Evolutionary conservation across 2,888 invertebrate genomes (phyloP), one percentile per base, ranked within the genome.

Genomic region (Cecidostiba fungosa): DNA sequence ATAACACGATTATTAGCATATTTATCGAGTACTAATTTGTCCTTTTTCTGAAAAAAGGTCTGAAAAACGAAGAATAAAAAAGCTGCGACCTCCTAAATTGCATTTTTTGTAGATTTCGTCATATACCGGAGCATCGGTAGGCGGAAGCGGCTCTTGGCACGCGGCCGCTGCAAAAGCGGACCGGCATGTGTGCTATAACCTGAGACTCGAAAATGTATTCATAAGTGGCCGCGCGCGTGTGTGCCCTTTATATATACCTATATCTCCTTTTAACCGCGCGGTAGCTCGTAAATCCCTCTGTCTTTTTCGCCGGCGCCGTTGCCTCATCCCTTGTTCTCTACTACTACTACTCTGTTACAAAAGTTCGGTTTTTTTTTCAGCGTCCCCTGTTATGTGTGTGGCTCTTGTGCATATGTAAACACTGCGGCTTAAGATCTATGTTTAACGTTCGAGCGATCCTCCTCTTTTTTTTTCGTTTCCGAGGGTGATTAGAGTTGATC

Each of bases 161-260:
- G 72, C 16, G 19, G 3, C n/a, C 36, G 32, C n/a, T 72, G 16
- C 23, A 29, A 26, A 26, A 26, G 14, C 26, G 19, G 19, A 50
- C 39, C 6, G 50, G 29, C 14, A 43, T 54, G 62, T 32, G 73
- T 59, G 74, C 73, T n/a, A 32, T 59, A 66, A 74, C 73, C 72
- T 36, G 72, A 43, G 62, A 62, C 81, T 76, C 47, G 54, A 26
- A 80, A 74, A 74, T 82, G 62, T 66, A 62, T 47, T 66, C 81
- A 74, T 62, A 81, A 80, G 73, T 80, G 59, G 29, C n/a, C 29
- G 36, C 50, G 26, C 50, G 19, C 32, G 14, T 19, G 16, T 29
- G 32, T 32, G 29, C 39, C 29, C 66, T 32, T 66, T 26, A 39
- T 32, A 3, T 5, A 16, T 29, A 14, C 16, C 19, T 32, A 23